phyloP scores from a whole-genome alignment of 2,113 vertebrate genomes.

The Cercopithecus mona region DNA sequence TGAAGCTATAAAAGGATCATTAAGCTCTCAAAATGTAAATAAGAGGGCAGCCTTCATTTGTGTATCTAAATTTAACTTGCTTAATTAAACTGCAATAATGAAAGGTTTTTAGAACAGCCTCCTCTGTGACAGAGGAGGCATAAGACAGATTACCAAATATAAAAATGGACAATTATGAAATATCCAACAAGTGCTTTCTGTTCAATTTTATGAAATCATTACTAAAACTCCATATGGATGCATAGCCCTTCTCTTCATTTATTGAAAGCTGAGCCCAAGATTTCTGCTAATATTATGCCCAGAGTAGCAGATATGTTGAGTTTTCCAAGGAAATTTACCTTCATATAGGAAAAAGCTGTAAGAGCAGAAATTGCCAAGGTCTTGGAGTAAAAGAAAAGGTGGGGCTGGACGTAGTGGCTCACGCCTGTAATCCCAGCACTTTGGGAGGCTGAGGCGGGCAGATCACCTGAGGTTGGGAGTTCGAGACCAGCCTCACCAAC shows the following conservation, averaged over 20 bases:
- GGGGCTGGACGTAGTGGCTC: accelerated
- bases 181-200: not conserved
- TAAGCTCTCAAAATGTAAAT: slow-evolving; percentile 37
- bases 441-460: too few relatives aligned
- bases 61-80: not conserved
- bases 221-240: not conserved
- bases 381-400: not conserved
- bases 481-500: too few relatives aligned
- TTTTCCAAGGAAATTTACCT: not conserved
- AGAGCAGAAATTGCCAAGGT: not conserved
- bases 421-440: too few relatives aligned
- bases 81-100: slow-evolving; percentile 44
- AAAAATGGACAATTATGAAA: not conserved
- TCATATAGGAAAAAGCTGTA: not conserved
- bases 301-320: not conserved
- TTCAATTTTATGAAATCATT: not conserved
- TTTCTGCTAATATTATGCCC: not conserved
- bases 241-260: not conserved
- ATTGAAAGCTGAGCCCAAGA: not conserved
- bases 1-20: not conserved
- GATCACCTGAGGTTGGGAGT: too few relatives aligned
- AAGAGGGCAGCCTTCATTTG: not conserved
- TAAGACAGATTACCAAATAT: not conserved
- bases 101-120: not conserved
- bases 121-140: not conserved